Percentiles rank a stretch among this genome's conserved stretches.
Evolutionary conservation across 2,888 invertebrate genomes (phyloP).

Genomic region (Apeira syringaria): DNA sequence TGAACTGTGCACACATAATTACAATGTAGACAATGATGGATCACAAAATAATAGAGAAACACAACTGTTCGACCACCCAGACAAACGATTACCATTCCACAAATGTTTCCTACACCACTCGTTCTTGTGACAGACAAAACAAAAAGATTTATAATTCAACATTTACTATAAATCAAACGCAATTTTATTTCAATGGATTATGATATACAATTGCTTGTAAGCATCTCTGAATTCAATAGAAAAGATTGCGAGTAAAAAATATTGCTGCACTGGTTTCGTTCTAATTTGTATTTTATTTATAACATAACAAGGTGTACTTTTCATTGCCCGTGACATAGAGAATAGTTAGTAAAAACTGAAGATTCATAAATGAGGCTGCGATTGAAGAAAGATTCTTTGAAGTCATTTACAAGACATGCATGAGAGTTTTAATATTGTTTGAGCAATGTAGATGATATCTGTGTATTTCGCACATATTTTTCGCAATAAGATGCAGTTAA

Average conservation of each 20-base stretch:
- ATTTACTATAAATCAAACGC: constrained; percentile 11
- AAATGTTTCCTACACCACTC: constrained; percentile 25
- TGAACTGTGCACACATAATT: constrained; percentile 9
- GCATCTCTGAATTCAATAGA: constrained; percentile 16
- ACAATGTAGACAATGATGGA: constrained; percentile 19
- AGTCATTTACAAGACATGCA: constrained; percentile 10
- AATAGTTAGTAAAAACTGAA: constrained; percentile 12
- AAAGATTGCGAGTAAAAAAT: constrained; percentile 17
- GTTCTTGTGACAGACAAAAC: constrained; percentile 14
- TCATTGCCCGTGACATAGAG: constrained; percentile 11
- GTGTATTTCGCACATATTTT: constrained; percentile 7
- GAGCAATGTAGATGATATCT: constrained; percentile 6
- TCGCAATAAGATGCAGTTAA: too few relatives aligned
- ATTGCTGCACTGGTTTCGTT: constrained; percentile 6
- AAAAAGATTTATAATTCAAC: constrained; percentile 6
- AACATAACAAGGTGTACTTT: constrained; percentile 12
- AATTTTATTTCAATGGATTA: constrained; percentile 20
- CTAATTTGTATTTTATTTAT: constrained; percentile 16
- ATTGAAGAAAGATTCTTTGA: constrained; percentile 13
- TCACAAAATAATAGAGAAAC: constrained; percentile 14
- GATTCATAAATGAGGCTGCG: constrained; percentile 14
- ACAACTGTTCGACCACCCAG: constrained; percentile 28
- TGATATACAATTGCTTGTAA: constrained; percentile 14
- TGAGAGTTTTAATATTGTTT: constrained; percentile 17
- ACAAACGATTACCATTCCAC: constrained; percentile 28